Base-by-base conservation (phyloP, 2,888 invertebrate genomes). In the Vanessa cardui region DNA sequence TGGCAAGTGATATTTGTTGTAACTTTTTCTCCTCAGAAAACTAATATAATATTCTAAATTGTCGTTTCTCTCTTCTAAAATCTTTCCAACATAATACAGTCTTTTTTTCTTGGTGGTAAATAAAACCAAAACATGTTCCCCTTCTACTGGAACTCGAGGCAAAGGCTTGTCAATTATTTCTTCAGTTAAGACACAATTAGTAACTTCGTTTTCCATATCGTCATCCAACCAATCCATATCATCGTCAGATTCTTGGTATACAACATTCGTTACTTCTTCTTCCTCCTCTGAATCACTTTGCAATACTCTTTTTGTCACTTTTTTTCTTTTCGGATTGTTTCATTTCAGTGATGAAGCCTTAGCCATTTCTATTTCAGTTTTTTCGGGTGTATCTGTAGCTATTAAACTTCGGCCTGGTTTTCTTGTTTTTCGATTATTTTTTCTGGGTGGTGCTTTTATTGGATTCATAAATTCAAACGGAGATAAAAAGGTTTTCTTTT, bases 321-420 rank as follows among this genome's bases (percentile, higher is more conserved):
- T 44, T 63, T 56, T 63, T 33, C 31, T 63, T 31, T 58, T 58
- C 18, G 58, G 18, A 46, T 46, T 63, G 15, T 54, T 54, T 39
- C 31, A 46, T 20, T 62, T 50, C n/a, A 39, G 39, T 49, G 26
- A 20, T 39, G 33, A 50, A n/a, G n/a, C 18, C 18, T 49, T 49
- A n/a, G n/a, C 18, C 18, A 49, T 18, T 49, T 49, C 47, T 31
- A 65, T 58, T 18, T 26, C 26, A 18, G 59, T 44, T 63, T 72
- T 69, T 52, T 72, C 67, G 16, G 73, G 71, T 44, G 73, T 73
- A 59, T 71, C 73, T 12, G 73, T 71, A n/a, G 73, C 69, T n/a
- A 71, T 63, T 26, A 68, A 56, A 58, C 71, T 71, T 47, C 59
- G 69, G 2, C 70, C 69, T 12, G 56, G 50, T 33, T 71, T 68